Conservation (phyloP, 2,888 invertebrate genomes). For the Eubasilissa splendida region DNA sequence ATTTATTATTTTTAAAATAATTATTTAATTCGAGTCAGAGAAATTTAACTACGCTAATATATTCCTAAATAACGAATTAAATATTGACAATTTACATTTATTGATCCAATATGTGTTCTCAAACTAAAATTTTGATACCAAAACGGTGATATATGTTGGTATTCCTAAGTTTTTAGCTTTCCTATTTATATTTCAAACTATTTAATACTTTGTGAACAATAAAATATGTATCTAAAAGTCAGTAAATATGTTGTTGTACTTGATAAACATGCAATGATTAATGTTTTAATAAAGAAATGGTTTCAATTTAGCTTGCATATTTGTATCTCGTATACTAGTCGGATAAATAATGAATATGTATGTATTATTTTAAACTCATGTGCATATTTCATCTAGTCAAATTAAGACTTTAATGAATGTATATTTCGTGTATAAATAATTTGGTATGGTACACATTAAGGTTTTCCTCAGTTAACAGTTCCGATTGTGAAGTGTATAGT, state of each 20-base stretch:
- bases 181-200: slow-evolving; percentile 31
- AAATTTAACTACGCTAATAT: too few relatives aligned
- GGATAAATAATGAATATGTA: slow-evolving; percentile 36
- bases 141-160: slow-evolving; percentile 36
- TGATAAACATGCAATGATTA: slow-evolving; percentile 11
- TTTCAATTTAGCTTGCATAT: not conserved
- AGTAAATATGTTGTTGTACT: not conserved
- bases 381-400: slow-evolving; percentile 54
- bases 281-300: slow-evolving; percentile 8
- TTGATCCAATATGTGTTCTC: slow-evolving; percentile 15
- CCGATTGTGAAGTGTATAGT: slow-evolving; percentile 53
- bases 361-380: slow-evolving; percentile 33
- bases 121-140: slow-evolving; percentile 16
- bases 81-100: not conserved
- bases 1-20: not conserved
- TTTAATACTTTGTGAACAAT: too few relatives aligned
- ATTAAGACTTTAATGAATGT: slow-evolving; percentile 52
- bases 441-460: slow-evolving; percentile 45
- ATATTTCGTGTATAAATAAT: slow-evolving; percentile 50
- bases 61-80: too few relatives aligned
- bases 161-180: slow-evolving; percentile 22
- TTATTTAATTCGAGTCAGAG: not conserved
- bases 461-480: slow-evolving; percentile 42
- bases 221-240: not conserved
- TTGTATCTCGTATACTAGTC: slow-evolving; percentile 24